Evolutionary conservation across 1,140 invertebrate species (phyloP).

Genomic region (Drosophila obscura): DNA sequence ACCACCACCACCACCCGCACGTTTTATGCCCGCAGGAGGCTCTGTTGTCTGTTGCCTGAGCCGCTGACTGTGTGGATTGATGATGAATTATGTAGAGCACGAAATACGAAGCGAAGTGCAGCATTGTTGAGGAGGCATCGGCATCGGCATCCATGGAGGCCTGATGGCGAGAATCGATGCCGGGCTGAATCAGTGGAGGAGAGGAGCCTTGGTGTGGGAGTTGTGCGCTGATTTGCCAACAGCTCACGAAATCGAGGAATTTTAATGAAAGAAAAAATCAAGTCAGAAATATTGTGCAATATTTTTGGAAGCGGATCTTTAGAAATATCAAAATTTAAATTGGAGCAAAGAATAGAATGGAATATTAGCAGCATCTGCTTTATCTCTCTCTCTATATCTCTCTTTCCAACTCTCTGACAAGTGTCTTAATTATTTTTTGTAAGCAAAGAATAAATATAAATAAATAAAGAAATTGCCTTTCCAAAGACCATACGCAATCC

Average conservation of each 20-base stretch:
- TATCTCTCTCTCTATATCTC: no score
- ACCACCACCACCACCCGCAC: background rate
- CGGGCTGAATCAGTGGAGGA: background rate
- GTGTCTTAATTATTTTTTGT: no score
- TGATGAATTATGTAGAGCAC: slow-evolving; percentile 84
- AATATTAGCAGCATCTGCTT: no score
- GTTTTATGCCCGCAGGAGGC: slow-evolving; percentile 57
- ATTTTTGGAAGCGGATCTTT: slow-evolving; percentile 15
- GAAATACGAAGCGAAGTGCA: slow-evolving; percentile 69
- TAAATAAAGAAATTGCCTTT: no score
- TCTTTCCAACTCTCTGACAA: no score
- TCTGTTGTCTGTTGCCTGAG: slow-evolving; percentile 9
- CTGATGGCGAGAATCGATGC: slow-evolving; percentile 39
- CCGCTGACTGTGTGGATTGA: slow-evolving; percentile 72
- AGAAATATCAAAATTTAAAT: slow-evolving; percentile 11
- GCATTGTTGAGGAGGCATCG: slow-evolving; percentile 47
- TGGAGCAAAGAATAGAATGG: no score
- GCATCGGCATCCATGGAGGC: slow-evolving; percentile 22
- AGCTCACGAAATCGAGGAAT: slow-evolving; percentile 70
- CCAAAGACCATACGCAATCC: no score
- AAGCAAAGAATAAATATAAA: no score
- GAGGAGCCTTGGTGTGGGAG: slow-evolving; percentile 59
- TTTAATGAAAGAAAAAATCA: slow-evolving; percentile 65
- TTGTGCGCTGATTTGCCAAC: slow-evolving; percentile 56
- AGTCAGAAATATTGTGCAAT: slow-evolving; percentile 17